These are phyloP conservation scores for Clavelina lepadiformis DNA, from an alignment of 23 tunicate species.

Conservation along the genomic window DNA sequence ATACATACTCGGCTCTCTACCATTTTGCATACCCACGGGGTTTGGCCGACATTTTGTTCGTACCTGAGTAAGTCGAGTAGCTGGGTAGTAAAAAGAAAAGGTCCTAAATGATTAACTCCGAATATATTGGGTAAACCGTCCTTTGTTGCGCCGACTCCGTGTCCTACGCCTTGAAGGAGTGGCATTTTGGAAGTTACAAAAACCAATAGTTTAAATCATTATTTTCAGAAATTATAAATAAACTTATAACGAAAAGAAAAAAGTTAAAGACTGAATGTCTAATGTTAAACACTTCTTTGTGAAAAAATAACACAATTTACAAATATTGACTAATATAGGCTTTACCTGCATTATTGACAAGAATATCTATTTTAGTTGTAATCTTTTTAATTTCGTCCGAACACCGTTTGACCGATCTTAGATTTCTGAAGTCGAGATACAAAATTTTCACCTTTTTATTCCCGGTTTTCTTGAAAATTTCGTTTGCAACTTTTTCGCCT, in stretches of 20 bases:
- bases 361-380: constrained; percentile 36
- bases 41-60: not conserved
- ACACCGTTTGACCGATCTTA: constrained; percentile 39
- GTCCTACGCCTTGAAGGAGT: constrained; percentile 62
- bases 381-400: constrained; percentile 6
- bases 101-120: constrained; percentile 54
- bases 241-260: too few species aligned
- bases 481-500: constrained; percentile 26
- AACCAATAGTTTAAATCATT: too few species aligned
- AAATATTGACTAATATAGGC: too few species aligned
- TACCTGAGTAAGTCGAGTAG: constrained; percentile 52
- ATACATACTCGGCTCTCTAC: not conserved
- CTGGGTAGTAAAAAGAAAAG: constrained; percentile 41
- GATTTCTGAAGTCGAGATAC: constrained; percentile 37
- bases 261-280: too few species aligned
- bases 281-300: too few species aligned
- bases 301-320: too few species aligned
- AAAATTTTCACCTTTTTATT: constrained; percentile 15
- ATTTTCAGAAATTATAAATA: too few species aligned
- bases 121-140: constrained; percentile 54
- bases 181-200: too few species aligned
- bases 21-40: not conserved
- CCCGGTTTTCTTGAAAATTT: constrained; percentile 26
- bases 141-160: constrained; percentile 34
- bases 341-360: constrained; percentile 79